Base-by-base conservation (phyloP, 2,888 invertebrate genomes). In the Ptycholaimellus sp. region DNA sequence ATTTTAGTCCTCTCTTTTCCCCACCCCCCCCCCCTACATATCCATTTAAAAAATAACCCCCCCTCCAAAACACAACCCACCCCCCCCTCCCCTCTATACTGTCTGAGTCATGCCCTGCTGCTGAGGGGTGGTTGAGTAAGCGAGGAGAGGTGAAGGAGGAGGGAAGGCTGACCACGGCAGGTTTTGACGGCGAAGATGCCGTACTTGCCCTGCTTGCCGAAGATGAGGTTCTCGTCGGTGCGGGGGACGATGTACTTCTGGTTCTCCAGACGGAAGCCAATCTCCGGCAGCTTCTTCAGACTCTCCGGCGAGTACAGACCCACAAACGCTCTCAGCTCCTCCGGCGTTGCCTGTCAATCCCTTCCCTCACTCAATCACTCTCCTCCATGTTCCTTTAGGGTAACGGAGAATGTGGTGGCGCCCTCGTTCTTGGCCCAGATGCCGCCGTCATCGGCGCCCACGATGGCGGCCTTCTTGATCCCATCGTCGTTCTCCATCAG, bases 221-320 rank as follows among this genome's bases (percentile, higher is more conserved):
- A 56, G 38, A 56, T 53, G 28, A 56, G 46, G 35, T 48, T 49
- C 22, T 52, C 52, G 35, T 56, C 56, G 27, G 46, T 45, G 20
- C 52, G 48, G 5, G 56, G 56, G 25, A 56, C 56, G 33, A 56
- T 50, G 49, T 56, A 56, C 43, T 56, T n/a, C n/a, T n/a, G n/a
- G n/a, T n/a, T n/a, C n/a, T 33, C 33, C 21, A 33, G 16, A n/a
- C 19, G 18, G 18, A 33, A 33, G 13, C 33, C 33, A 9, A 13
- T 5, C 11, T 7, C 5, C 14, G 33, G 33, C 16, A 33, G 7
- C 11, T 33, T 20, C 13, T 33, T 17, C 19, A 33, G 11, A 5
- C 19, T 13, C 33, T 13, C 16, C 16, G 19, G 19, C 5, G 22
- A 33, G n/a, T n/a, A 54, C 16, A 41, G 45, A 33, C 35, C 36